Evolutionary conservation across 2,113 vertebrate species (phyloP).

Genomic region (Haemorhous mexicanus): DNA sequence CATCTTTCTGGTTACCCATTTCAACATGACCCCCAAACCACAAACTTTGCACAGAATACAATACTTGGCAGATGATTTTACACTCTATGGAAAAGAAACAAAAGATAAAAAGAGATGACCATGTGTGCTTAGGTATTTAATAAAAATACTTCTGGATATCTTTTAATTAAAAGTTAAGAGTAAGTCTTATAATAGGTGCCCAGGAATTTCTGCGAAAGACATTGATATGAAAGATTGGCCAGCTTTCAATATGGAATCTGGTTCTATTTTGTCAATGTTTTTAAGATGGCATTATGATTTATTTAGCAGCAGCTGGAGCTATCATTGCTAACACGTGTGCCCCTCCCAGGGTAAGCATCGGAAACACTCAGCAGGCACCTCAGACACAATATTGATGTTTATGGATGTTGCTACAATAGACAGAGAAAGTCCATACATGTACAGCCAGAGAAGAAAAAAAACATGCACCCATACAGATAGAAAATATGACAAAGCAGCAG

Average conservation of each 20-base stretch:
- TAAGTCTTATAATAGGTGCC: conserved; percentile 50
- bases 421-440: background rate
- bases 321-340: conserved; percentile 49
- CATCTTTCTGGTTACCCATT: background rate
- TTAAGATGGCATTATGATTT: conserved; percentile 61
- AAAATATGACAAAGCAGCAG: background rate
- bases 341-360: conserved; percentile 1
- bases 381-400: conserved; percentile 7
- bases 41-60: background rate
- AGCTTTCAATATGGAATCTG: conserved; percentile 53
- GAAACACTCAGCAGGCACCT: conserved; percentile 29
- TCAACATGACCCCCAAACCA: background rate
- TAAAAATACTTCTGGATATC: conserved; percentile 12
- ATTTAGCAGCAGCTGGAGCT: conserved; percentile 55
- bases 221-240: conserved; percentile 43
- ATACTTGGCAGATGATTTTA: background rate
- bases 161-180: conserved; percentile 49
- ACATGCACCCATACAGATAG: background rate
- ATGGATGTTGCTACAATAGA: background rate
- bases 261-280: conserved; percentile 57
- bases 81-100: background rate
- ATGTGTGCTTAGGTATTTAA: background rate
- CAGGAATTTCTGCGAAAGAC: conserved; percentile 40
- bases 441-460: background rate
- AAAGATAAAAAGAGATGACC: conserved; percentile 16